Evolutionary conservation across 2,113 vertebrate genomes (phyloP).

Genomic region (Etheostoma spectabile): DNA sequence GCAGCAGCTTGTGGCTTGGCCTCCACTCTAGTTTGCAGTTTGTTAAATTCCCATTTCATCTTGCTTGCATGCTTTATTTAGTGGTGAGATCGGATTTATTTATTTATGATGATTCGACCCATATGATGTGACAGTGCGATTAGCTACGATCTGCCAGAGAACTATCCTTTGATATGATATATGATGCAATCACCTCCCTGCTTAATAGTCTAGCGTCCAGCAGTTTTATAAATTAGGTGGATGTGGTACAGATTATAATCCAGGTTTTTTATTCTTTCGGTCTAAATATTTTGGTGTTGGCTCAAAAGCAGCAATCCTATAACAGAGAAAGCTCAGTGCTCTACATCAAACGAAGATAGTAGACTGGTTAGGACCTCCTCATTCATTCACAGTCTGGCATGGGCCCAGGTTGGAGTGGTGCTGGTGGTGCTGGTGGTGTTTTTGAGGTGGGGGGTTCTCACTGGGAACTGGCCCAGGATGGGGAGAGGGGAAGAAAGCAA

Average conservation of each 20-base stretch:
- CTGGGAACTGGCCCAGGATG: conserved; percentile 64
- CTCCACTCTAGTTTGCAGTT: conserved; percentile 27
- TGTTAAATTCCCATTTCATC: not conserved
- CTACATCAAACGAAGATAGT: conserved; percentile 81
- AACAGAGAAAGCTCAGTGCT: conserved; percentile 79
- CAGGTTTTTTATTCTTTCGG: conserved; percentile 10
- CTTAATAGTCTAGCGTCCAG: not conserved
- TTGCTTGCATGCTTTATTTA: conserved; percentile 9
- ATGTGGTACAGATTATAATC: conserved; percentile 7
- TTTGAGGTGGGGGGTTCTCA: conserved; percentile 32
- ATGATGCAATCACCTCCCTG: not conserved
- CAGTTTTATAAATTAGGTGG: not conserved
- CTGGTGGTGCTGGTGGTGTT: conserved; percentile 52
- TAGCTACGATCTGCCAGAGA: not conserved
- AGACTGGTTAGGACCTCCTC: conserved; percentile 69
- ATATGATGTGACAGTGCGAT: not conserved
- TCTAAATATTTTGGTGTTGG: conserved; percentile 49
- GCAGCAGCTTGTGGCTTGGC: conserved; percentile 45
- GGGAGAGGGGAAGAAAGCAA: conserved; percentile 45
- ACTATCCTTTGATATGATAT: not conserved
- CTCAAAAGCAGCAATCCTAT: conserved; percentile 14
- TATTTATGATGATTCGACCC: not conserved
- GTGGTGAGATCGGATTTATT: conserved; percentile 14
- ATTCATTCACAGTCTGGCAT: conserved; percentile 77
- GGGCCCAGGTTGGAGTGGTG: conserved; percentile 64